Base-by-base conservation (phyloP, 2,113 vertebrate species). In the Jaculus jaculus region DNA sequence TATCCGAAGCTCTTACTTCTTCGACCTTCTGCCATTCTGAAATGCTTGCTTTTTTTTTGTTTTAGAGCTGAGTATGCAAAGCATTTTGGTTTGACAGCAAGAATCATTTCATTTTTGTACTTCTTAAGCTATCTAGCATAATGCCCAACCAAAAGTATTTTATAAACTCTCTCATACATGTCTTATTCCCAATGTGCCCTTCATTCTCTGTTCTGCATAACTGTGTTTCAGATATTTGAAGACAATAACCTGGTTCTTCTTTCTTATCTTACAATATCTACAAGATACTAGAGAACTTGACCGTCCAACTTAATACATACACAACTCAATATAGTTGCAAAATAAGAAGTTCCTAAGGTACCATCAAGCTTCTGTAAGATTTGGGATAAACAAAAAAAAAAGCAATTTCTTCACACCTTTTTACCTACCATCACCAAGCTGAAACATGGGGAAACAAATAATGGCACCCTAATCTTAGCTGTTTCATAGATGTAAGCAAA, bases 401-500 rank as follows among this genome's bases (percentile, higher is more conserved):
- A n/a, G n/a, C 23, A 32, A 34, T 79, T 78, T 75, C 17, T 71
- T 90, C 51, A 90, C 18, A 63, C 1, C 16, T 17, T 89, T 89
- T 77, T 37, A 68, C 28, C 37, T 18, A 60, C 15, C 8, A 54
- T 51, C 24, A 69, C 37, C 60, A 66, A 39, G 34, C 65, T 81
- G 58, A 89, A 74, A 60, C 37, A 66, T 6, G 32, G 24, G 18
- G 24, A 37, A 18, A 54, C 11, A 86, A 42, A 34, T 30, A 81
- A n/a, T 42, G 17, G 20, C 34, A 68, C 9, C 30, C 37, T 87
- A 32, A 30, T 39, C 34, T 24, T 51, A 18, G 47, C 54, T 42
- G 77, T 72, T 93, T 85, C 37, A 87, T n/a, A 82, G 89, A 68
- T 47, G 79, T 12, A 71, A 92, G 66, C 63, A 47, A 84, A 73